A percentile compares a stretch with the other conserved stretches of the same genome.
Evolutionary conservation across 23 tunicate species (phyloP).

Genomic region (Diplosoma virens): DNA sequence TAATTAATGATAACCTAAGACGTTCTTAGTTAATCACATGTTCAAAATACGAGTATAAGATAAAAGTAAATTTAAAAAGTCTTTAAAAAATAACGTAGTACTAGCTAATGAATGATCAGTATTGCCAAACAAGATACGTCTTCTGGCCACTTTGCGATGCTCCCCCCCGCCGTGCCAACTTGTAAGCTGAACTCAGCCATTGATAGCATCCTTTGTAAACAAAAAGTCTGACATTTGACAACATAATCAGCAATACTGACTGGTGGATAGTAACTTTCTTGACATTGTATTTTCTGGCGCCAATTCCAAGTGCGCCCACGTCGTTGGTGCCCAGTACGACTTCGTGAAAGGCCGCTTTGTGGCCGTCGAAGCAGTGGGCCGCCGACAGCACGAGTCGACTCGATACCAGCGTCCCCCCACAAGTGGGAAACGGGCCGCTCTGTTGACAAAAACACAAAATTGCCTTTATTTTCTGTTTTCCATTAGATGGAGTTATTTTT

Average conservation of each 20-base stretch:
- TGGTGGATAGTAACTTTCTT: constrained; percentile 37
- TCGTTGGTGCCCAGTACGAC: constrained; percentile 57
- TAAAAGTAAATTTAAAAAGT: no score
- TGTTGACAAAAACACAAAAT: not conserved
- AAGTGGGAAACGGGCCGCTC: constrained; percentile 45
- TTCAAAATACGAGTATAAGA: no score
- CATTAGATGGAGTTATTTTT: not conserved
- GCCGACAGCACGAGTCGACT: constrained; percentile 58
- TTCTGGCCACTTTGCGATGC: no score
- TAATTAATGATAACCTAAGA: no score
- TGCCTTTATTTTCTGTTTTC: not conserved
- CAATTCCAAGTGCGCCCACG: constrained; percentile 25
- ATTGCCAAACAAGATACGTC: no score
- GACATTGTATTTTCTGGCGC: constrained; percentile 20
- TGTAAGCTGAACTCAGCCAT: no score
- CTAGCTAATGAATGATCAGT: no score
- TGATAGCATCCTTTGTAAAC: no score
- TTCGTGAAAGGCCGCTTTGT: not conserved
- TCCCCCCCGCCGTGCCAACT: no score
- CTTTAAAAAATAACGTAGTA: no score
- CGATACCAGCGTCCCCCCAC: constrained; percentile 86
- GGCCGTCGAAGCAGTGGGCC: constrained; percentile 86
- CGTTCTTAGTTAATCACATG: no score
- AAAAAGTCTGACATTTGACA: not conserved
- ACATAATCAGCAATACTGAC: constrained; percentile 18